A percentile compares a stretch with the other conserved stretches of the same genome.
Evolutionary conservation across 2,113 vertebrate genomes (phyloP).

Genomic region (Engystomops pustulosus): DNA sequence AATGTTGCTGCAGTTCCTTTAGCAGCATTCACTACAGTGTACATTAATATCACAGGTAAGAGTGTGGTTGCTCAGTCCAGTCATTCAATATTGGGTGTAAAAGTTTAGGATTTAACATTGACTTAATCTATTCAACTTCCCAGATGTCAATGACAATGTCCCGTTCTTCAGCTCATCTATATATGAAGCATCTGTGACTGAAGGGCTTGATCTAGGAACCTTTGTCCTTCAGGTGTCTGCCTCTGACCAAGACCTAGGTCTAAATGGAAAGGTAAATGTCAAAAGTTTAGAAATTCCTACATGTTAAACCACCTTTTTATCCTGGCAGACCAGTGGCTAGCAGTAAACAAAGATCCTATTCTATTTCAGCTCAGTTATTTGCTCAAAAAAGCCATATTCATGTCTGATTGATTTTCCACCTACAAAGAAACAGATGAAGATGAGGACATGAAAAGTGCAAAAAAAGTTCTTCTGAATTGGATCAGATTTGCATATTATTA

Average conservation of each 20-base stretch:
- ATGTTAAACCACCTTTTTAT: too few relatives aligned
- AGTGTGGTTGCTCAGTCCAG: background rate
- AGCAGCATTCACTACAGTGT: constrained; percentile 81
- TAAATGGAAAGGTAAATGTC: constrained; percentile 81
- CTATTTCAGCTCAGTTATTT: too few relatives aligned
- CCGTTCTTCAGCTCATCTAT: constrained; percentile 90
- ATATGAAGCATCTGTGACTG: constrained; percentile 85
- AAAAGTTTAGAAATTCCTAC: too few relatives aligned
- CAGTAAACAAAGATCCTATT: too few relatives aligned
- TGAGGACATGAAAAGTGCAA: background rate
- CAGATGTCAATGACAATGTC: constrained; percentile 92
- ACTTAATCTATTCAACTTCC: constrained; percentile 40
- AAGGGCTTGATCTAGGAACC: constrained; percentile 80
- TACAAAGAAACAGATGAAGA: background rate
- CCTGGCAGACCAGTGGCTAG: too few relatives aligned
- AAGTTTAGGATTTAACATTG: background rate
- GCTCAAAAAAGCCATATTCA: background rate
- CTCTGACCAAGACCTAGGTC: constrained; percentile 82
- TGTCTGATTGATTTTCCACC: background rate
- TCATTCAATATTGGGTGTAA: background rate
- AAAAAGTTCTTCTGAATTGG: too few relatives aligned
- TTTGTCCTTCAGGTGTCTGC: constrained; percentile 85
- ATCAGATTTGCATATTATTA: too few relatives aligned
- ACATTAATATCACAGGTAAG: constrained; percentile 84
- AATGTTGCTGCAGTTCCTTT: constrained; percentile 85